phyloP scores from a whole-genome alignment of 2,888 invertebrate species.

The Macaria notata region DNA sequence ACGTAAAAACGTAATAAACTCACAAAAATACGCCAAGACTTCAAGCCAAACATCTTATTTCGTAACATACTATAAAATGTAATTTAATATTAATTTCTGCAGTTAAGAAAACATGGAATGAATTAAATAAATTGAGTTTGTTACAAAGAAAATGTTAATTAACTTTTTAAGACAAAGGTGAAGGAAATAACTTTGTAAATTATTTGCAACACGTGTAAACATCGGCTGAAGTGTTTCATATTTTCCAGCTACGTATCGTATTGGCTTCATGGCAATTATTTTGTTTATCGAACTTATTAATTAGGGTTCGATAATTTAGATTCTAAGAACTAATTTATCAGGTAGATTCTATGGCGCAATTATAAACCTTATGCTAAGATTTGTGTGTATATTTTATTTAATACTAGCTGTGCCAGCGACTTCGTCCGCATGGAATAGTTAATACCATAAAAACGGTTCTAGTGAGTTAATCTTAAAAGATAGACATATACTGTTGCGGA shows the following conservation, averaged over 20 bases:
- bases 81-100: slow-evolving; percentile 20
- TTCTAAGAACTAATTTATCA: too few species aligned
- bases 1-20: slow-evolving; percentile 15
- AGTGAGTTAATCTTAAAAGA: too few species aligned
- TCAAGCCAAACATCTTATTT: slow-evolving; percentile 6
- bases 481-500: too few species aligned
- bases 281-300: too few species aligned
- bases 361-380: too few species aligned
- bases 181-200: slow-evolving; percentile 9
- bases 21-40: slow-evolving; percentile 6
- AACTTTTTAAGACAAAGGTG: slow-evolving; percentile 14
- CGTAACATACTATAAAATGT: slow-evolving; percentile 6
- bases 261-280: slow-evolving; percentile 4
- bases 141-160: slow-evolving; percentile 23
- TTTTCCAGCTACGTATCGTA: neutral
- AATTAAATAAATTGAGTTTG: slow-evolving; percentile 17
- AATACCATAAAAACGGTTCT: too few species aligned
- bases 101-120: slow-evolving; percentile 15
- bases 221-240: slow-evolving; percentile 2
- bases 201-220: slow-evolving; percentile 10
- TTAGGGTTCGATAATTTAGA: too few species aligned
- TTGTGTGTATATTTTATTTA: too few species aligned
- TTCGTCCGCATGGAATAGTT: too few species aligned
- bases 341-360: too few species aligned
- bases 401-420: too few species aligned